Conservation (phyloP, 2,113 vertebrate species). For the Furnarius figulus region DNA sequence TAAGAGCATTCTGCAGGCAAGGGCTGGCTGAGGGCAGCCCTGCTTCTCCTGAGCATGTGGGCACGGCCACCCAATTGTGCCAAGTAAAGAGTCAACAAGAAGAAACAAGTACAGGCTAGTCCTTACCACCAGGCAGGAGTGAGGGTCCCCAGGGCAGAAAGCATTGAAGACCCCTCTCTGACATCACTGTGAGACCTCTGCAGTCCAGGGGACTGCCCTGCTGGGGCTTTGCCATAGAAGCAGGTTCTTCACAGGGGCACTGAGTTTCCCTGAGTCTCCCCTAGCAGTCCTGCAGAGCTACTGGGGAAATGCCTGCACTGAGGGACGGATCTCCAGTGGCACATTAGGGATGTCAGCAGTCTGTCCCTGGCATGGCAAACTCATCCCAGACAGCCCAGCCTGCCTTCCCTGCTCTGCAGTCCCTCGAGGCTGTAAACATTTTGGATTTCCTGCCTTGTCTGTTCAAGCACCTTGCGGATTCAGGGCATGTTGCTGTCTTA, state of each 20-base stretch:
- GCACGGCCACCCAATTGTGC: rapidly evolving
- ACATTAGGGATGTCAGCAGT: background rate
- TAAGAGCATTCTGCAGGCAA: background rate
- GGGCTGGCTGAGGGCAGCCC: background rate
- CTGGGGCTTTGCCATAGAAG: background rate
- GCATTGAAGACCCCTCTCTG: background rate
- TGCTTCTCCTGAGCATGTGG: rapidly evolving
- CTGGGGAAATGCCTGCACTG: rapidly evolving
- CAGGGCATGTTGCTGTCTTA: conserved; percentile 65
- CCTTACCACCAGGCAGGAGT: background rate
- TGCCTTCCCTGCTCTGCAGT: background rate
- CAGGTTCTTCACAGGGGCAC: rapidly evolving
- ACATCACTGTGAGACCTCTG: background rate
- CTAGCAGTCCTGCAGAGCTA: background rate
- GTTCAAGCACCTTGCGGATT: conserved; percentile 55
- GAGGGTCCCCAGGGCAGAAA: background rate
- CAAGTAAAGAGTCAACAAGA: background rate
- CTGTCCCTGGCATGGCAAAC: background rate
- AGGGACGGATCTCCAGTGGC: background rate
- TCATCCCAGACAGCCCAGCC: background rate
- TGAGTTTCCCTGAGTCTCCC: background rate
- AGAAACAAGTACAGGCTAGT: background rate
- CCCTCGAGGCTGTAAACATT: conserved; percentile 26
- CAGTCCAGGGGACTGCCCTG: background rate
- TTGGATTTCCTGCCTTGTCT: conserved; percentile 17